Evolutionary conservation across 2,113 vertebrate genomes (phyloP).

Genomic region (Aspiorhynchus laticeps): DNA sequence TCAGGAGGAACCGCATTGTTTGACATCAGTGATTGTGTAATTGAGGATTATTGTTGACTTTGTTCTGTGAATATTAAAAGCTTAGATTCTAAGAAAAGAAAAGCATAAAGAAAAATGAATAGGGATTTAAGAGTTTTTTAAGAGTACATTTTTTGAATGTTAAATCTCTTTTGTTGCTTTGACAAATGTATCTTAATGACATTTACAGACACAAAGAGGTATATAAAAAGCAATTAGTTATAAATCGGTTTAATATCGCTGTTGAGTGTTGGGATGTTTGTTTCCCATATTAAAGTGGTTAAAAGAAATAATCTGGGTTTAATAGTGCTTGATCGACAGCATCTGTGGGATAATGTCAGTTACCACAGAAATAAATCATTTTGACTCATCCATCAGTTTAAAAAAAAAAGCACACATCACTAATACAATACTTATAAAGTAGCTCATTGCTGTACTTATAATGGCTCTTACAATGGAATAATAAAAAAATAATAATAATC

Average conservation of each 20-base stretch:
- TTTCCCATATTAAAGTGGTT: slow-evolving; percentile 42
- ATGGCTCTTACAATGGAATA: background rate
- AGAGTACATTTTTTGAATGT: background rate
- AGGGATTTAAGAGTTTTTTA: background rate
- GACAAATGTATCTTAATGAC: slow-evolving; percentile 1
- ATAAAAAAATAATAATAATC: background rate
- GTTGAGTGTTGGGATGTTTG: background rate
- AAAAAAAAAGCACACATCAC: background rate
- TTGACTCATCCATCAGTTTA: background rate
- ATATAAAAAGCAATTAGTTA: background rate
- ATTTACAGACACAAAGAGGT: background rate
- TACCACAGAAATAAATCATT: background rate
- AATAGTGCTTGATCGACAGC: background rate
- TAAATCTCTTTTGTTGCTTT: background rate
- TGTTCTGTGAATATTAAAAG: slow-evolving; percentile 24
- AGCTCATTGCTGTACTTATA: background rate
- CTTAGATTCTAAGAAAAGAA: slow-evolving; percentile 1
- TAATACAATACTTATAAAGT: background rate
- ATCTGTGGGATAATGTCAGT: slow-evolving; percentile 1
- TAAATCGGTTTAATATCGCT: background rate
- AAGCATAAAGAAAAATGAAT: background rate
- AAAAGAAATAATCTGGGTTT: slow-evolving; percentile 12
- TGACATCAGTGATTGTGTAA: slow-evolving; percentile 47
- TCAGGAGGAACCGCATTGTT: slow-evolving; percentile 23
- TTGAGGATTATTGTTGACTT: slow-evolving; percentile 14